phyloP scores from a whole-genome alignment of 1,140 invertebrate genomes.

The Gerris buenoi region DNA sequence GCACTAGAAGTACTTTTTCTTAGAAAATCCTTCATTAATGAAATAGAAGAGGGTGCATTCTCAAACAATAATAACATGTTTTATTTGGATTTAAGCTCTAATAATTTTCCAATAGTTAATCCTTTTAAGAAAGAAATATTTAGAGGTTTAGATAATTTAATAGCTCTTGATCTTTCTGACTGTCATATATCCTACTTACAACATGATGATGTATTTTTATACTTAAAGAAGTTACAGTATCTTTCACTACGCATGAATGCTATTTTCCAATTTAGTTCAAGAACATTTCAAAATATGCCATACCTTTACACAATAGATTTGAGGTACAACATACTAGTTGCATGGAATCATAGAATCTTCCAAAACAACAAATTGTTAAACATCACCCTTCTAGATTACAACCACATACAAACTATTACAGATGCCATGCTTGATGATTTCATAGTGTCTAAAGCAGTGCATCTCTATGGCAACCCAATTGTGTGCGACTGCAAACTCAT shows the following conservation, averaged over 20 bases:
- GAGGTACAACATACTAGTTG: constrained; percentile 2
- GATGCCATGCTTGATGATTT: constrained; percentile 9
- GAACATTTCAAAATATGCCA: not conserved
- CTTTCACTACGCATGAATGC: not conserved
- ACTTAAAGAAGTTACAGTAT: not conserved
- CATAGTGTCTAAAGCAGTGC: not conserved
- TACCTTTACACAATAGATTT: constrained; percentile 4
- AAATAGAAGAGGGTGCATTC: not conserved
- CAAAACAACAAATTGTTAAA: not conserved
- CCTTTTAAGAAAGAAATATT: not conserved
- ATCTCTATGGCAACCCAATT: constrained; percentile 8
- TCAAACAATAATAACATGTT: not conserved
- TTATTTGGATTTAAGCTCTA: not conserved
- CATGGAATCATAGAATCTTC: constrained; percentile 6
- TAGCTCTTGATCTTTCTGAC: not conserved
- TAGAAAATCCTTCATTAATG: not conserved
- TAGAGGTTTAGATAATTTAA: not conserved
- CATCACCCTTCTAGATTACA: not conserved
- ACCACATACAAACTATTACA: constrained; percentile 11
- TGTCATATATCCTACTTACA: not conserved
- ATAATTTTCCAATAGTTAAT: not conserved
- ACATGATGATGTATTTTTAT: not conserved
- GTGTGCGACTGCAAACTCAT: constrained; percentile 6
- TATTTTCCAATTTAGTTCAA: not conserved
- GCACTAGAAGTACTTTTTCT: not conserved